Base-by-base conservation (phyloP, 2,888 invertebrate genomes). In the Scrobipalpa costella region DNA sequence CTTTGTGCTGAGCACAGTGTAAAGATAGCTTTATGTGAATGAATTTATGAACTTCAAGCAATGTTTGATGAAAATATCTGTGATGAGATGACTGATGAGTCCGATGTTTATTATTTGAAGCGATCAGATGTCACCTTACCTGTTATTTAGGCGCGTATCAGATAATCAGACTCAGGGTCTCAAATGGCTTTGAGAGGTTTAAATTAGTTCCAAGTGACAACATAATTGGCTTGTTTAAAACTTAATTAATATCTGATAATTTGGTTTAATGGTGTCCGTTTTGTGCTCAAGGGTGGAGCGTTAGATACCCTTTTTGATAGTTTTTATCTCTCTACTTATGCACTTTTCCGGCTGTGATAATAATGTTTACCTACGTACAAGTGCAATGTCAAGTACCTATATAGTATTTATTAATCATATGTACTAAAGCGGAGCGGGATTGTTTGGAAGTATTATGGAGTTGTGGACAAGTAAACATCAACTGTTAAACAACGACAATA, bases 1-100 rank as follows among this genome's bases (percentile, higher is more conserved):
- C 19, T 62, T 52, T 62, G 17, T 55, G 55, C 27, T 61, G 61
- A 61, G 34, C 44, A 27, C n/a, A 40, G 13, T 44, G 44, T 17
- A 44, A 38, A 59, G 6, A n/a, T 11, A 34, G 11, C 8, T 44
- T 40, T 49, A 19, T 9, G 15, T 49, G 19, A 36, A 49, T 40
- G 40, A 40, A 7, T 21, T 58, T 40, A 40, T 58, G 40, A 58
- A 57, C 17, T 40, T 36, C 11, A 17, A 57, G 36, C n/a, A 33
- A 34, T 21, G 7, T 17, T 57, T 38, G 33, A 19, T 34, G 15
- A 34, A 1, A 40, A 11, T 40, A 34, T 27, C 58, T 58, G 58
- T 58, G 49, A 49, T 61, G 49, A 15, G n/a, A 47, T 47, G 17
- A 47, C 47, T 47, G 15, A 47, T 47, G 8, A 47, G 47, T 15